Evolutionary conservation across 2,113 vertebrate species (phyloP).

Genomic region (Ovis aries): DNA sequence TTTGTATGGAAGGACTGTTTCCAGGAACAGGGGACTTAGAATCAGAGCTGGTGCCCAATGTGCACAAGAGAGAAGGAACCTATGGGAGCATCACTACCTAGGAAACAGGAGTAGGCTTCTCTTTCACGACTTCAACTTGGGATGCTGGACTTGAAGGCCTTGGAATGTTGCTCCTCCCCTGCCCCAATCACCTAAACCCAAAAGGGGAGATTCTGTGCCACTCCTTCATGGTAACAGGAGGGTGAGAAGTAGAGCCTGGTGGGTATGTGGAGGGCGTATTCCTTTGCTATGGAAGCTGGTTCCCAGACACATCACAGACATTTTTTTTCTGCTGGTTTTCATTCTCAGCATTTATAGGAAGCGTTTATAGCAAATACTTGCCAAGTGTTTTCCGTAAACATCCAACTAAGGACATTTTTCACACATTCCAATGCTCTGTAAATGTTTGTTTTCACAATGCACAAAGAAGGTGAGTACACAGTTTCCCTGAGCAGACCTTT

Average conservation of each 20-base stretch:
- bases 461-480: background rate
- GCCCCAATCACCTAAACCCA: rapidly evolving
- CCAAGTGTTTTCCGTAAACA: conserved; percentile 60
- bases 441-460: conserved; percentile 28
- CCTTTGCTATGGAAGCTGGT: background rate
- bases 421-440: background rate
- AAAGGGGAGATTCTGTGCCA: background rate
- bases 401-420: conserved; percentile 27
- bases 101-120: background rate
- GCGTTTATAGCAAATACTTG: conserved; percentile 38
- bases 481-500: background rate
- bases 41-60: background rate
- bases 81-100: background rate
- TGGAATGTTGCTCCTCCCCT: background rate
- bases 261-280: background rate
- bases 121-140: background rate
- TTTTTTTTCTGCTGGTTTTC: conserved; percentile 18
- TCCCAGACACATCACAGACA: background rate
- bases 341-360: conserved; percentile 30
- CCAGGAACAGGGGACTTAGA: background rate
- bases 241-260: background rate
- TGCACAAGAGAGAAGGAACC: background rate
- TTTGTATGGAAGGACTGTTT: background rate
- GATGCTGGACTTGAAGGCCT: background rate
- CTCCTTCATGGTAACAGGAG: rapidly evolving